Evolutionary conservation across 2,888 invertebrate genomes (phyloP).

Genomic region (Rhogogaster chlorosoma): DNA sequence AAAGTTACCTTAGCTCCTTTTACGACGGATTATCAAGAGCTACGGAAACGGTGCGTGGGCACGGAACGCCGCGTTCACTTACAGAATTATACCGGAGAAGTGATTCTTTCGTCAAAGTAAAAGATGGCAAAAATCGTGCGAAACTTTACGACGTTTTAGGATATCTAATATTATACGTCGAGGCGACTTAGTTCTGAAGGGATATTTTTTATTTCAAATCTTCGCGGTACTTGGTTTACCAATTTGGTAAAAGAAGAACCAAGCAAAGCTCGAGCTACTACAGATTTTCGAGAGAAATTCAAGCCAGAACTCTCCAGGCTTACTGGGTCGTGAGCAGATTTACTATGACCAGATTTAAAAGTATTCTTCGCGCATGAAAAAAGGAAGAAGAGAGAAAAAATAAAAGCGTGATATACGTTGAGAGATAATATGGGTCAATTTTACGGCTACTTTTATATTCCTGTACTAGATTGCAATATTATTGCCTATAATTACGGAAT

Average conservation of each 20-base stretch:
- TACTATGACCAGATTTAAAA: slow-evolving; percentile 44
- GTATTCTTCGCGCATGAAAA: neutral
- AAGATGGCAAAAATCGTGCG: slow-evolving; percentile 2
- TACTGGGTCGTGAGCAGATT: slow-evolving; percentile 42
- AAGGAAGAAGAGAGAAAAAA: neutral
- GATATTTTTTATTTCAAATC: neutral
- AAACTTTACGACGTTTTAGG: neutral
- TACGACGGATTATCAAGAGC: slow-evolving; percentile 46
- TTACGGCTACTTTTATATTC: neutral
- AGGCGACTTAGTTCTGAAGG: neutral
- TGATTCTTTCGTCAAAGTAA: neutral
- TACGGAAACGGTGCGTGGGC: slow-evolving; percentile 37
- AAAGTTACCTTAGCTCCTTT: slow-evolving; percentile 47
- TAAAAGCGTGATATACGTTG: neutral
- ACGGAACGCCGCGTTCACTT: slow-evolving; percentile 27
- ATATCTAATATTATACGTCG: neutral
- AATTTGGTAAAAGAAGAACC: slow-evolving; percentile 26
- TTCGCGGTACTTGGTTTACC: neutral
- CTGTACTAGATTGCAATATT: neutral
- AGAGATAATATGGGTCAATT: slow-evolving; percentile 21
- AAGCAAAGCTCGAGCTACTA: neutral
- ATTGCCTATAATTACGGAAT: slow-evolving; percentile 15
- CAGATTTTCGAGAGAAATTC: slow-evolving; percentile 27
- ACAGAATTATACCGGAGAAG: slow-evolving; percentile 4
- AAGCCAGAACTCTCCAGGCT: slow-evolving; percentile 13